These are phyloP conservation scores for Tenthredo amoena DNA, from an alignment of 2,888 invertebrate species.

Conservation along the genomic window DNA sequence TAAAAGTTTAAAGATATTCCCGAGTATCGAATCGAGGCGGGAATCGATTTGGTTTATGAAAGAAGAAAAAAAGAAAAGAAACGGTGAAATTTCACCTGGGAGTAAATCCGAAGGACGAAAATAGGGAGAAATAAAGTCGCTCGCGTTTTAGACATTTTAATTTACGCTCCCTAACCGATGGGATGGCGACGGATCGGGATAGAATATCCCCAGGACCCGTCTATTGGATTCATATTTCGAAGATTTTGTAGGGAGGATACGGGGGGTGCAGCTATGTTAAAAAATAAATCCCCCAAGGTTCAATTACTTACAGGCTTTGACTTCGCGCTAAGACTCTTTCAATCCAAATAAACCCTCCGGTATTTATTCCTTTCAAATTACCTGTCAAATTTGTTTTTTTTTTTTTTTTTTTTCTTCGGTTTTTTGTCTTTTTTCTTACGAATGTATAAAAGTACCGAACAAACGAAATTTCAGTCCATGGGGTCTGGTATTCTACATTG, in stretches of 20 bases:
- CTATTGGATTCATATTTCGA: conserved; percentile 62
- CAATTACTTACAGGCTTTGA: conserved; percentile 51
- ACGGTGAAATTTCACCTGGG: conserved; percentile 1
- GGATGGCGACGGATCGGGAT: conserved; percentile 64
- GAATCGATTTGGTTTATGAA: background rate
- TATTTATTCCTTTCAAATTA: conserved; percentile 37
- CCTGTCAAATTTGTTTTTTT: conserved; percentile 4
- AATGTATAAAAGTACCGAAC: background rate
- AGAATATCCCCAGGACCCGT: conserved; percentile 53
- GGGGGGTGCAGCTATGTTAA: conserved; percentile 1
- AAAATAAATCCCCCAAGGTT: conserved; percentile 43
- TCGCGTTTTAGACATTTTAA: conserved; percentile 70
- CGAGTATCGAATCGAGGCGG: background rate
- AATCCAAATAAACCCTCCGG: conserved; percentile 30
- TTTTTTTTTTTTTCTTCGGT: background rate
- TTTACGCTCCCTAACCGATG: conserved; percentile 68
- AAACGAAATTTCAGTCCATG: background rate
- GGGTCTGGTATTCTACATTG: background rate
- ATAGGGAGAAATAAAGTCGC: conserved; percentile 50
- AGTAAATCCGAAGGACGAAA: conserved; percentile 25
- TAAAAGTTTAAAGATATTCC: background rate
- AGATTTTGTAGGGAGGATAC: conserved; percentile 27
- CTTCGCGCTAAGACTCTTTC: conserved; percentile 24
- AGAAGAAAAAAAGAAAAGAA: background rate
- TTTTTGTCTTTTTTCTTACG: background rate